phyloP scores from a whole-genome alignment of 2,797 vertebrate species.

The Ptychobarbus kaznakovi region DNA sequence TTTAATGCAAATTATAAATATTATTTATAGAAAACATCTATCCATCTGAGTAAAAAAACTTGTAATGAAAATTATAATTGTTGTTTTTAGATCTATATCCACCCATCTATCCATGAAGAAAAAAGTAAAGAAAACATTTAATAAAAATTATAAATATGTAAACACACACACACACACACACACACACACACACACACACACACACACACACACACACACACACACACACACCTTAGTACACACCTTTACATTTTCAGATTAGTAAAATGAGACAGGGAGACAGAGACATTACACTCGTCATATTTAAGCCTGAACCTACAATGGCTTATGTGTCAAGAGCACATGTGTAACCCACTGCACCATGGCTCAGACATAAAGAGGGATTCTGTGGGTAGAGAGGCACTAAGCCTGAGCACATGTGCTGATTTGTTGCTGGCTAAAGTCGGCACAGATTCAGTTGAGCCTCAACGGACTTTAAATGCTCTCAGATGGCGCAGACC shows the following conservation, averaged over 20 bases:
- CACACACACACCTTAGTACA: neutral
- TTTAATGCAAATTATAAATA: neutral
- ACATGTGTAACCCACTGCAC: constrained; percentile 12
- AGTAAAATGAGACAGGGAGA: neutral
- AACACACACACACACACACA: too few species aligned
- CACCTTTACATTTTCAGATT: neutral
- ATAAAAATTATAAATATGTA: too few species aligned
- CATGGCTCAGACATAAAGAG: constrained; percentile 5
- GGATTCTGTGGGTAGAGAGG: constrained; percentile 26
- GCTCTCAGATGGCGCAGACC: constrained; percentile 64
- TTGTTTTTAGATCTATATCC: too few species aligned
- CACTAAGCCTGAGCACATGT: constrained; percentile 48
- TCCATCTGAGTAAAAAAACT: neutral
- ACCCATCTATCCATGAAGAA: neutral
- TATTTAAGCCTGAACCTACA: neutral
- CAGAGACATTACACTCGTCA: neutral
- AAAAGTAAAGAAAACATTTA: too few species aligned
- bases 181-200: too few species aligned
- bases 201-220: too few species aligned
- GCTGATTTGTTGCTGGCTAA: constrained; percentile 48
- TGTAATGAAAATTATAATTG: neutral
- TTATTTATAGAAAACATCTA: neutral
- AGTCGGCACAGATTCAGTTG: constrained; percentile 52
- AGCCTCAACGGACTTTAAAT: constrained; percentile 56
- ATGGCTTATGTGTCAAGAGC: neutral